Percentiles rank a stretch among this genome's conserved stretches.
These are phyloP conservation scores for Tipula helvola DNA, from an alignment of 2,888 invertebrate species.

Conservation along the genomic window DNA sequence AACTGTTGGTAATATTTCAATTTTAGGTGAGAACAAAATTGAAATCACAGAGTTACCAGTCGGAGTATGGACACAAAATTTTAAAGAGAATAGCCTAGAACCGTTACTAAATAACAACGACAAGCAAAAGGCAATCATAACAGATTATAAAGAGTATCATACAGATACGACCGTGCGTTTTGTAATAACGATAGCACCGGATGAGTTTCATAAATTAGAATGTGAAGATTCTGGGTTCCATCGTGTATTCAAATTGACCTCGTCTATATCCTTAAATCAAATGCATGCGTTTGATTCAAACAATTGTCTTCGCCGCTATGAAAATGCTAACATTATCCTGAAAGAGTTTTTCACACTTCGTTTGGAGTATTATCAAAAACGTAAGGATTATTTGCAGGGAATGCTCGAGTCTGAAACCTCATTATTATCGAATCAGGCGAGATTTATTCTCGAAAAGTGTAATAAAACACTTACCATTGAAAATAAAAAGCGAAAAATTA, in stretches of 20 bases:
- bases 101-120: conserved; percentile 67
- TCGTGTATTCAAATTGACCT: conserved; percentile 86
- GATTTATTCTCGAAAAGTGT: conserved; percentile 95
- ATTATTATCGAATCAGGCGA: conserved; percentile 80
- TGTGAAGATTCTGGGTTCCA: conserved; percentile 84
- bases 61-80: conserved; percentile 88
- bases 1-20: conserved; percentile 71
- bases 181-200: conserved; percentile 61
- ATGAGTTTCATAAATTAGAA: conserved; percentile 53
- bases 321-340: conserved; percentile 65
- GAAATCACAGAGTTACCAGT: conserved; percentile 96
- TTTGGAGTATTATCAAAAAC: conserved; percentile 63
- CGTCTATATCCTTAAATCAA: conserved; percentile 58
- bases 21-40: conserved; percentile 64
- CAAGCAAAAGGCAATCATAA: conserved; percentile 49
- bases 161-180: conserved; percentile 92
- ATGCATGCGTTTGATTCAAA: conserved; percentile 73
- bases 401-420: conserved; percentile 80
- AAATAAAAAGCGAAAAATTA: conserved; percentile 83
- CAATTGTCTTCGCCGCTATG: conserved; percentile 55
- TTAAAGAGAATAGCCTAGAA: conserved; percentile 90
- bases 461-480: conserved; percentile 75
- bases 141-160: conserved; percentile 83
- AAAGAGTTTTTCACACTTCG: conserved; percentile 73
- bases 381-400: conserved; percentile 84